Evolutionary conservation across 2,888 invertebrate genomes (phyloP).

Genomic region (Athalia rosae): DNA sequence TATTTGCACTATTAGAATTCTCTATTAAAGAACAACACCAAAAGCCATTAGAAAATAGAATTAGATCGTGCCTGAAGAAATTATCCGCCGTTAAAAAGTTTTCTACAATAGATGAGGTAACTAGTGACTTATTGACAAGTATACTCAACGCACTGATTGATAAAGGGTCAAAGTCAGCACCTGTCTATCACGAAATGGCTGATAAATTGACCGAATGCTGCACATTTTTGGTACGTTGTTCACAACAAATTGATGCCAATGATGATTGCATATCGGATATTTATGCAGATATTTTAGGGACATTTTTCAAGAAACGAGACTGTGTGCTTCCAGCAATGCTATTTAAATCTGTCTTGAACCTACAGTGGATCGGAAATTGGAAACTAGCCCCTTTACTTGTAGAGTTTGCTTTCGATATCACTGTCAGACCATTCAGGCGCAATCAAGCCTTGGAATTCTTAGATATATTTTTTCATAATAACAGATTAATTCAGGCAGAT

Average conservation of each 20-base stretch:
- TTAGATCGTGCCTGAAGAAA: conserved; percentile 79
- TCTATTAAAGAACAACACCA: conserved; percentile 82
- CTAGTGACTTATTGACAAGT: conserved; percentile 75
- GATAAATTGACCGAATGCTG: conserved; percentile 80
- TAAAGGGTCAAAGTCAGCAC: conserved; percentile 79
- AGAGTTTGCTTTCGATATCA: conserved; percentile 77
- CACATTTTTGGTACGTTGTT: conserved; percentile 80
- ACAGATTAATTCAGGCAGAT: conserved; percentile 75
- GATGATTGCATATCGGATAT: conserved; percentile 74
- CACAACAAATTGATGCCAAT: conserved; percentile 74
- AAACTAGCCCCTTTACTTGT: conserved; percentile 77
- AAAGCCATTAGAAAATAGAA: conserved; percentile 79
- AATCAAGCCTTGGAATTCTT: conserved; percentile 82
- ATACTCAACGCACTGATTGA: conserved; percentile 77
- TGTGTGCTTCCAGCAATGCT: conserved; percentile 80
- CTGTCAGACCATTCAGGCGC: conserved; percentile 80
- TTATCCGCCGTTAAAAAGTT: conserved; percentile 79
- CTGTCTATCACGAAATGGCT: conserved; percentile 81
- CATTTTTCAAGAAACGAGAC: conserved; percentile 80
- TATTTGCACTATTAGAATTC: conserved; percentile 82
- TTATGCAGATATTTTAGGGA: conserved; percentile 76
- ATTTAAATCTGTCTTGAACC: conserved; percentile 80
- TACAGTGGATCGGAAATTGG: conserved; percentile 81
- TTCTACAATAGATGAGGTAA: conserved; percentile 76
- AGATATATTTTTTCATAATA: conserved; percentile 79